These are phyloP conservation scores for Ibidorhyncha struthersii DNA, from an alignment of 2,113 vertebrate genomes.

Conservation along the genomic window DNA sequence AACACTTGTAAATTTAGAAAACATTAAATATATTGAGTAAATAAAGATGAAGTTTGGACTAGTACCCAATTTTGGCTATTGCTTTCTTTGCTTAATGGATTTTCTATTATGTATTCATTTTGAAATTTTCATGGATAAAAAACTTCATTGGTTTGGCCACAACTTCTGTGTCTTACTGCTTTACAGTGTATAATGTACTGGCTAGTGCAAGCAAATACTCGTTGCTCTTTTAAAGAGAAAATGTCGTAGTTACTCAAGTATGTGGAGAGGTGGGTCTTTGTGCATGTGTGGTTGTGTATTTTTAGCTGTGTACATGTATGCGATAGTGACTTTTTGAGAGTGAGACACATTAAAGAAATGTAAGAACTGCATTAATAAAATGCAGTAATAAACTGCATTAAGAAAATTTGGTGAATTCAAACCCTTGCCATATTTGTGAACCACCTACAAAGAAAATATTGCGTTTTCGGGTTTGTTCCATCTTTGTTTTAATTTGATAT, in stretches of 20 bases:
- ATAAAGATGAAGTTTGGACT: background rate
- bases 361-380: background rate
- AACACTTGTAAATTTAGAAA: constrained; percentile 7
- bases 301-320: background rate
- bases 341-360: background rate
- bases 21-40: background rate
- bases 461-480: background rate
- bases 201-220: background rate
- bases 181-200: background rate
- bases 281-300: background rate
- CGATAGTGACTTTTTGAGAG: background rate
- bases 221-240: background rate
- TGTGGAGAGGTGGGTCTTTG: background rate
- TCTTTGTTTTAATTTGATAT: background rate
- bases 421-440: background rate
- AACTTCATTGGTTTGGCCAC: background rate
- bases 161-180: background rate
- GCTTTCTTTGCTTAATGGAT: background rate
- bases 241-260: background rate
- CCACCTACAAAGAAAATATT: background rate
- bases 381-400: background rate
- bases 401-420: background rate
- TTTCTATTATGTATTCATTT: background rate
- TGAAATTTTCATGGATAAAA: background rate
- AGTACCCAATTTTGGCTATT: background rate